Evolutionary conservation across 2,797 vertebrate species (phyloP).

Genomic region (Danio albolineatus): DNA sequence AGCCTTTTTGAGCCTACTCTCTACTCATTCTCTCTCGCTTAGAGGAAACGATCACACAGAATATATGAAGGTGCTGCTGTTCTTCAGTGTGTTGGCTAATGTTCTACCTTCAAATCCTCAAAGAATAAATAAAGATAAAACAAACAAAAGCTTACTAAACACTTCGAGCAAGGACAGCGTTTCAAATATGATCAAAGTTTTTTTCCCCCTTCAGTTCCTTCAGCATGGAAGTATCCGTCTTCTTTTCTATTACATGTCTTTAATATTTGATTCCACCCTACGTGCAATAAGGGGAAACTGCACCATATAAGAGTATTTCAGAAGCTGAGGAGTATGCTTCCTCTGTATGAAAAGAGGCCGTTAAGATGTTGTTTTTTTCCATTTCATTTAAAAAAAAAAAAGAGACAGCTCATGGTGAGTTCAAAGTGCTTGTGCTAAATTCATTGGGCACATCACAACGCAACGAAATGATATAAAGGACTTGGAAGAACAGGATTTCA

Average conservation of each 20-base stretch:
- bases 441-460: slow-evolving; percentile 68
- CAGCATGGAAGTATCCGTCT: slow-evolving; percentile 59
- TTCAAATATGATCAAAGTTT: slow-evolving; percentile 51
- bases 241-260: slow-evolving; percentile 67
- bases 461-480: slow-evolving; percentile 61
- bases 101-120: not conserved
- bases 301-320: slow-evolving; percentile 58
- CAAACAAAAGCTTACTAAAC: slow-evolving; percentile 9
- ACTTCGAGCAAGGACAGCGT: slow-evolving; percentile 8
- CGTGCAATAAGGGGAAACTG: slow-evolving; percentile 55
- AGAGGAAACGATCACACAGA: slow-evolving; percentile 7
- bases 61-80: slow-evolving; percentile 27
- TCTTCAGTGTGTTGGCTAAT: not conserved
- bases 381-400: slow-evolving; percentile 3
- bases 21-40: not conserved
- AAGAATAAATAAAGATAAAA: slow-evolving; percentile 20
- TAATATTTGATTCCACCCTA: slow-evolving; percentile 69
- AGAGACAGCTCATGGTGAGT: slow-evolving; percentile 53
- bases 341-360: slow-evolving; percentile 27
- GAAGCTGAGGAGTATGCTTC: slow-evolving; percentile 54
- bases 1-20: not conserved
- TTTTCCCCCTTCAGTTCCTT: slow-evolving; percentile 14
- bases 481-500: slow-evolving; percentile 57
- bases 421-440: slow-evolving; percentile 60
- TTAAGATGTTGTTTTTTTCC: slow-evolving; percentile 44